Percentiles rank a stretch among this genome's conserved stretches.
Conservation (phyloP, 2,113 vertebrate genomes). For the Bujurquina vittata region DNA sequence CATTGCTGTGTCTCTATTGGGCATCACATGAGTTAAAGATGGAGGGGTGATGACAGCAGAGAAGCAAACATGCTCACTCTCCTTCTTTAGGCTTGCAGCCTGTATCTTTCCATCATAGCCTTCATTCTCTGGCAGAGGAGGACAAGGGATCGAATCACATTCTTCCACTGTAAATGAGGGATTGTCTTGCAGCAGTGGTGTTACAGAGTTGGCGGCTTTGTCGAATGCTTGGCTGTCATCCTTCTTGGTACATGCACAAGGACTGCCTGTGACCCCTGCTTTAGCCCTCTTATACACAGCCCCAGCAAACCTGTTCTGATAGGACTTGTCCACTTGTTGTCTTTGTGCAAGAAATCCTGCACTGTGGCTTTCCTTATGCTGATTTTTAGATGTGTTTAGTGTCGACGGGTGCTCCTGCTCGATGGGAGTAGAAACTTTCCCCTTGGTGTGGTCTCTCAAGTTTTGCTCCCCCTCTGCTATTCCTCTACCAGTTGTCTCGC, state of each 20-base stretch:
- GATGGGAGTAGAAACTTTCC: neutral
- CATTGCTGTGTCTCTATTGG: conserved; percentile 28
- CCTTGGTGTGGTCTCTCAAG: neutral
- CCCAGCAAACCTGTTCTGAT: conserved; percentile 48
- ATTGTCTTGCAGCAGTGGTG: conserved; percentile 21
- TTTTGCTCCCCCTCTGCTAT: conserved; percentile 29
- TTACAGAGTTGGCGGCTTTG: conserved; percentile 9
- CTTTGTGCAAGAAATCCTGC: neutral
- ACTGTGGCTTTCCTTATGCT: neutral
- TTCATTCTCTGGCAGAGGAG: conserved; percentile 11
- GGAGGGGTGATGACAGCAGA: conserved; percentile 65
- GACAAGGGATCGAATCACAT: conserved; percentile 16
- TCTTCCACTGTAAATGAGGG: conserved; percentile 37
- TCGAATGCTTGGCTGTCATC: conserved; percentile 10
- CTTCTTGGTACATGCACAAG: conserved; percentile 7
- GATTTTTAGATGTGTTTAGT: conserved; percentile 3
- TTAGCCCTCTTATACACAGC: conserved; percentile 51
- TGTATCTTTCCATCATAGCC: conserved; percentile 29
- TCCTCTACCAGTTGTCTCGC: conserved; percentile 52
- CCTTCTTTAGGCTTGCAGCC: conserved; percentile 44
- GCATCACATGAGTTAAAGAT: conserved; percentile 51
- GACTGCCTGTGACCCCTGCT: neutral
- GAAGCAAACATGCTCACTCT: conserved; percentile 62
- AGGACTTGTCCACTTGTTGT: neutral
- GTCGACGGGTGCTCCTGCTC: neutral